Evolutionary conservation across 2,888 invertebrate genomes (phyloP).

Genomic region (Gryllus longicercus): DNA sequence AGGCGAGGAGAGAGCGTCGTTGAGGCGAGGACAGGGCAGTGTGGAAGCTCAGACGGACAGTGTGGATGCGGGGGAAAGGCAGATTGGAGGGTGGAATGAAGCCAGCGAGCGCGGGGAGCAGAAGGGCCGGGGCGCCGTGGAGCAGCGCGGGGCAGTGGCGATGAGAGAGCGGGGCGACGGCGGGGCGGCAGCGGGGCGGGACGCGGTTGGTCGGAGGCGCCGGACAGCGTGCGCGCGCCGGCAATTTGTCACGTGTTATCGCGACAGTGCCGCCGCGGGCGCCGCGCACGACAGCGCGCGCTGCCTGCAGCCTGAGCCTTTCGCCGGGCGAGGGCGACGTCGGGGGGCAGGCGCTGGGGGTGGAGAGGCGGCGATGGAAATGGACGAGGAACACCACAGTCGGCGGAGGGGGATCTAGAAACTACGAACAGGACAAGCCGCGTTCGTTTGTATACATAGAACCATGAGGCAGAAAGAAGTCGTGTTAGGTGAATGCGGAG

Average conservation of each 20-base stretch:
- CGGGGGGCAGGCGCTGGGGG: too few relatives aligned
- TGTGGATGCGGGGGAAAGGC: not conserved
- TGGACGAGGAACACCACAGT: too few relatives aligned
- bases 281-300: not conserved
- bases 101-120: too few relatives aligned
- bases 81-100: not conserved
- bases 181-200: too few relatives aligned
- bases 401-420: too few relatives aligned
- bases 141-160: not conserved
- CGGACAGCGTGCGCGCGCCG: not conserved
- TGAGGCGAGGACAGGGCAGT: not conserved
- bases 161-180: too few relatives aligned
- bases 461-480: too few relatives aligned
- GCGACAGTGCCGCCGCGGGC: not conserved
- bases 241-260: constrained; percentile 17
- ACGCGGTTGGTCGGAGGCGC: too few relatives aligned
- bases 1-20: not conserved
- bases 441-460: too few relatives aligned
- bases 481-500: too few relatives aligned
- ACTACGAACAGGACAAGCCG: too few relatives aligned
- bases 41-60: not conserved
- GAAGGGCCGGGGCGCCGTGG: not conserved
- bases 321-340: not conserved
- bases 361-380: too few relatives aligned
- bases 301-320: not conserved